phyloP scores from a whole-genome alignment of 2,113 vertebrate species.

The Passer domesticus region DNA sequence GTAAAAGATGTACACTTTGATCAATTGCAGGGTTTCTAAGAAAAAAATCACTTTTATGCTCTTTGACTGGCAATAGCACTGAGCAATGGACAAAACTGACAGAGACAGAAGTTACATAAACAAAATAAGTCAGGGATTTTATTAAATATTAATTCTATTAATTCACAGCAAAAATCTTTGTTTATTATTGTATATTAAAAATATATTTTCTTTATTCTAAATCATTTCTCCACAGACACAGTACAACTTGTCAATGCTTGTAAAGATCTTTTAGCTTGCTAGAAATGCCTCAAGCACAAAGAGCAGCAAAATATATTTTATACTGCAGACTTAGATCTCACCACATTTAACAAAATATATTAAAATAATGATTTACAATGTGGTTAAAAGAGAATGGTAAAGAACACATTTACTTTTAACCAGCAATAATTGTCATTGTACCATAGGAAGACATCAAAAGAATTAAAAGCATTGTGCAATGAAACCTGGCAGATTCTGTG shows the following conservation, averaged over 20 bases:
- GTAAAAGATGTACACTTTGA: constrained; percentile 41
- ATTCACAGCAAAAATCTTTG: constrained; percentile 42
- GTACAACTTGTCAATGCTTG: constrained; percentile 43
- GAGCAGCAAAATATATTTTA: constrained; percentile 53
- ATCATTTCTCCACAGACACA: constrained; percentile 49
- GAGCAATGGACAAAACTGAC: constrained; percentile 41
- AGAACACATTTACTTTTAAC: constrained; percentile 16
- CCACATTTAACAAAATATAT: constrained; percentile 64
- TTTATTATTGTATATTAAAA: constrained; percentile 59
- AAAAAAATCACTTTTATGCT: constrained; percentile 43
- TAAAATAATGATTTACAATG: constrained; percentile 47
- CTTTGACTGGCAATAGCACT: constrained; percentile 49
- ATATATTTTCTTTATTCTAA: constrained; percentile 60
- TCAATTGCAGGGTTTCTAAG: constrained; percentile 46
- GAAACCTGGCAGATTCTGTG: neutral
- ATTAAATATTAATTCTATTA: constrained; percentile 69
- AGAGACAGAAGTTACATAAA: constrained; percentile 38
- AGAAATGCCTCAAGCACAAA: constrained; percentile 35
- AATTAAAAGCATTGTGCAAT: neutral
- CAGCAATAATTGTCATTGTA: neutral
- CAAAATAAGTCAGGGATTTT: constrained; percentile 55
- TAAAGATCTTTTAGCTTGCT: constrained; percentile 48
- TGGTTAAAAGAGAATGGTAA: neutral
- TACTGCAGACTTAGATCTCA: constrained; percentile 22
- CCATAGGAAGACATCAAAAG: neutral